Evolutionary conservation across 2,888 invertebrate species (phyloP), one percentile per base, ranked within the genome.

Genomic region (Allolobophora icterica): DNA sequence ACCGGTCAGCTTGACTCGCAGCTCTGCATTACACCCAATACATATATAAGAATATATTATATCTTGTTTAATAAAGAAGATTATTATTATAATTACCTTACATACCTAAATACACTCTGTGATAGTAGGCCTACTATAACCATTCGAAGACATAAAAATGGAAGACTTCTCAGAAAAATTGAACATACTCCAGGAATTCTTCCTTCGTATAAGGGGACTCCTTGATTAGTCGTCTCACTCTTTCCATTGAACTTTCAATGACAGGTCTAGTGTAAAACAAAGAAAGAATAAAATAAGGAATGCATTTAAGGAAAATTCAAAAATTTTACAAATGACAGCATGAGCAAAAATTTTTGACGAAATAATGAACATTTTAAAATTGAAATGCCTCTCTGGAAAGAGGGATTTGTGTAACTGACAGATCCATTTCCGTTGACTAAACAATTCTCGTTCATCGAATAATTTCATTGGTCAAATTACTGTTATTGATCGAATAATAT

Each of bases 111-210:
- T n/a, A n/a, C n/a, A n/a, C n/a, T n/a, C n/a, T n/a, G n/a, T n/a
- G n/a, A n/a, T n/a, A n/a, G n/a, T n/a, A n/a, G n/a, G n/a, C n/a
- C n/a, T n/a, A n/a, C n/a, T n/a, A n/a, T n/a, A n/a, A n/a, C n/a
- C n/a, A n/a, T 45, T 2, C 11, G 4, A n/a, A 71, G 15, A 1
- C 17, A 1, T 11, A 71, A 13, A 1, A n/a, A 71, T n/a, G n/a
- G 71, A n/a, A 71, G 30, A n/a, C 0, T 71, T 71, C 30, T n/a
- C 4, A 4, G 15, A 89, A 38, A 0, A 21, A n/a, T n/a, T 21
- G 1, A 42, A 58, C 90, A 35, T 90, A 90, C 90, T 58, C 30
- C 21, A 90, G 17, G 90, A 84, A 90, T 6, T 90, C 90, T 42
- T 84, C 84, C 33, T 84, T 38, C 33, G 42, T 38, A 84, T 40